Percentiles rank a stretch among this genome's conserved stretches.
Conservation (phyloP, 2,888 invertebrate genomes). For the Calliphora vomitoria region DNA sequence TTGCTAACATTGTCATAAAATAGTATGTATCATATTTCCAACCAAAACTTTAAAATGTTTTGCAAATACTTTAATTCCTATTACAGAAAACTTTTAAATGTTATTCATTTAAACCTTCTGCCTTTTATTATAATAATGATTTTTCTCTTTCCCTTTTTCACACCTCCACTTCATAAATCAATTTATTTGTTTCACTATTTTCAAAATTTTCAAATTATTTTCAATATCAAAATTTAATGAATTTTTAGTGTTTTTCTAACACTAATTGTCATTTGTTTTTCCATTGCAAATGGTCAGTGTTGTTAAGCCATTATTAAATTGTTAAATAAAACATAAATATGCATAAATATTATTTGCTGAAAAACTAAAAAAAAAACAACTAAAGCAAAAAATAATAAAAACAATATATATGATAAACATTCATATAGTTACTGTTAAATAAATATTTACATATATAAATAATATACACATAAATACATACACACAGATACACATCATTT, state of each 20-base stretch:
- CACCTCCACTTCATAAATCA: not conserved
- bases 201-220: not conserved
- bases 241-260: slow-evolving; percentile 25
- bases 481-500: not conserved
- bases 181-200: not conserved
- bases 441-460: slow-evolving; percentile 36
- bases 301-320: slow-evolving; percentile 47
- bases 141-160: not conserved
- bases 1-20: too few relatives aligned
- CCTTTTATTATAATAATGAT: not conserved
- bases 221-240: not conserved
- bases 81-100: too few relatives aligned
- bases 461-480: not conserved
- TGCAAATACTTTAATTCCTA: too few relatives aligned
- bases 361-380: slow-evolving; percentile 5
- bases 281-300: not conserved
- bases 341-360: slow-evolving; percentile 9
- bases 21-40: too few relatives aligned
- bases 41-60: too few relatives aligned
- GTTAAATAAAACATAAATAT: slow-evolving; percentile 23
- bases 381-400: not conserved
- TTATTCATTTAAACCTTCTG: too few relatives aligned
- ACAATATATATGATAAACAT: slow-evolving; percentile 23
- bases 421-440: slow-evolving; percentile 33
- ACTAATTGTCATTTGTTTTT: slow-evolving; percentile 44